Evolutionary conservation across 2,888 invertebrate species (phyloP).

Genomic region (Lasioglossum pauxillum): DNA sequence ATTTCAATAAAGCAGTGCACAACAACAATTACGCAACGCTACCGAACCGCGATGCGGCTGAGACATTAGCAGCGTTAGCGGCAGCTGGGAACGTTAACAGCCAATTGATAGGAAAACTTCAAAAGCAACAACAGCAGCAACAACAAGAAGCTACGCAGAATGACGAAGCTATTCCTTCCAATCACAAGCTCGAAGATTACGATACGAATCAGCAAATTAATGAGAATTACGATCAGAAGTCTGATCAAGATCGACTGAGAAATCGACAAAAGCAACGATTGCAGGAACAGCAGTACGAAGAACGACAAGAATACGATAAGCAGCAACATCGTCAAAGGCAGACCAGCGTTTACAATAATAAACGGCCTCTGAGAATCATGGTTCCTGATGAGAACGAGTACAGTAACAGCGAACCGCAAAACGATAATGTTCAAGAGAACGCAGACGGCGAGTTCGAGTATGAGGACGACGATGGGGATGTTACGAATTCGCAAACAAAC

Average conservation of each 20-base stretch:
- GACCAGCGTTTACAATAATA: slow-evolving; percentile 64
- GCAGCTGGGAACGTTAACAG: slow-evolving; percentile 86
- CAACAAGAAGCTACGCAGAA: slow-evolving; percentile 62
- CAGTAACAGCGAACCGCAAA: slow-evolving; percentile 76
- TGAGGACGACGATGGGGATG: slow-evolving; percentile 72
- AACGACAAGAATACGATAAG: slow-evolving; percentile 72
- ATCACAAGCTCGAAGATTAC: slow-evolving; percentile 77
- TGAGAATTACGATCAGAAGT: slow-evolving; percentile 78
- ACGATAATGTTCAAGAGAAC: slow-evolving; percentile 60
- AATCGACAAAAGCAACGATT: slow-evolving; percentile 66
- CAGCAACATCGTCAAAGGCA: slow-evolving; percentile 56
- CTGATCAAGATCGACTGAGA: slow-evolving; percentile 60
- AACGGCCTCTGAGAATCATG: slow-evolving; percentile 84
- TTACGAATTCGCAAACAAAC: slow-evolving; percentile 48
- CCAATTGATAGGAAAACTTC: slow-evolving; percentile 77
- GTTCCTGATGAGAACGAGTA: slow-evolving; percentile 85
- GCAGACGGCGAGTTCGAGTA: slow-evolving; percentile 69
- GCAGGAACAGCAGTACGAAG: slow-evolving; percentile 76
- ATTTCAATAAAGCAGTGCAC: slow-evolving; percentile 85
- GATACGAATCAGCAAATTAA: slow-evolving; percentile 70
- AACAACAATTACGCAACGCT: slow-evolving; percentile 86
- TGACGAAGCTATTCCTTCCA: slow-evolving; percentile 74
- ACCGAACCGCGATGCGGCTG: slow-evolving; percentile 88
- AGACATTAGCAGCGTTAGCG: slow-evolving; percentile 87
- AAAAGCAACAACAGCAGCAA: slow-evolving; percentile 55